Conservation (phyloP, 2,797 vertebrate species). For the Limosa lapponica region DNA sequence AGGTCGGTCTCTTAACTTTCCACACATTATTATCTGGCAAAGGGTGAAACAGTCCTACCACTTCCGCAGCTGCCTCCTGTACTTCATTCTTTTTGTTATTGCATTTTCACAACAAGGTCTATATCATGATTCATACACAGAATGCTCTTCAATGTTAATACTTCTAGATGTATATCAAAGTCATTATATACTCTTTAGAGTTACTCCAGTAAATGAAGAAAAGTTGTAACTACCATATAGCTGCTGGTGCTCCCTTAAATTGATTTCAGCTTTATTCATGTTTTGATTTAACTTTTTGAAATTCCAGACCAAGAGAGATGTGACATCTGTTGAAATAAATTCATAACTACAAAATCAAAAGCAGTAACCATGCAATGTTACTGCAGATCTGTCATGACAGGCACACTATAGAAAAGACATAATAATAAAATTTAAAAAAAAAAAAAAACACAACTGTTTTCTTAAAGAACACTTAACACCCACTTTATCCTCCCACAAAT, state of each 20-base stretch:
- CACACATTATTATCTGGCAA: fast-evolving
- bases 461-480: not conserved
- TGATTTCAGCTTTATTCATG: not conserved
- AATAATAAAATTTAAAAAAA: not conserved
- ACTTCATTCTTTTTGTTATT: not conserved
- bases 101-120: not conserved
- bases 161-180: not conserved
- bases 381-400: not conserved
- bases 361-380: not conserved
- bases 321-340: not conserved
- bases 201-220: not conserved
- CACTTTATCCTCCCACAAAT: not conserved
- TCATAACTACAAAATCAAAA: not conserved
- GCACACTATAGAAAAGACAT: not conserved
- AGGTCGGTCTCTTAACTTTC: not conserved
- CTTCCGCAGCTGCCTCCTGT: not conserved
- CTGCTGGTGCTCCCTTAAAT: not conserved
- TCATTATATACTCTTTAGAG: not conserved
- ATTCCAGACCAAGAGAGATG: not conserved
- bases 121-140: not conserved
- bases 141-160: not conserved
- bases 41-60: not conserved
- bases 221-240: not conserved
- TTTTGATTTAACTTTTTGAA: not conserved
- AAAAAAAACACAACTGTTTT: not conserved